phyloP scores from a whole-genome alignment of 2,797 vertebrate species.

The Spinibarbus caldwelli region DNA sequence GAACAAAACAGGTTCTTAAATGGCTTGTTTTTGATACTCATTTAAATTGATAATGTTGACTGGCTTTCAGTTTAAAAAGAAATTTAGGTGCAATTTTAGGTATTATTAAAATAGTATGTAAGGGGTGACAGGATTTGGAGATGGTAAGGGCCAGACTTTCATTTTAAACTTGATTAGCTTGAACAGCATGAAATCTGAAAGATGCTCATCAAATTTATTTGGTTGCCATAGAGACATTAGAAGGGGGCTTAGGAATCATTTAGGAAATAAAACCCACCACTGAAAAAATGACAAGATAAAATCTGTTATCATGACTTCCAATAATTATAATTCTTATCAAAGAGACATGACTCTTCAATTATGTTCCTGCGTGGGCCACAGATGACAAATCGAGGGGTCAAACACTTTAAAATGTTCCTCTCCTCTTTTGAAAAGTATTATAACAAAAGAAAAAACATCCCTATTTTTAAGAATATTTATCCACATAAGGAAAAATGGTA shows the following conservation, averaged over 20 bases:
- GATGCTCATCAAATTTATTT: constrained; percentile 53
- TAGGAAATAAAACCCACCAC: constrained; percentile 37
- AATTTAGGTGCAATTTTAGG: background rate
- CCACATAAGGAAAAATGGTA: background rate
- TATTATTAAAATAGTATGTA: background rate
- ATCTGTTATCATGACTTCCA: background rate
- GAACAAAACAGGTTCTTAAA: background rate
- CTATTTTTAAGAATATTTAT: background rate
- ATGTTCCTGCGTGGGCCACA: background rate
- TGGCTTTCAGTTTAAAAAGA: background rate
- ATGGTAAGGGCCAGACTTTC: constrained; percentile 9
- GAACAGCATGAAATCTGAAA: constrained; percentile 29
- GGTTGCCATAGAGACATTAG: constrained; percentile 50
- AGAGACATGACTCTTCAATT: background rate
- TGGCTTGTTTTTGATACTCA: background rate
- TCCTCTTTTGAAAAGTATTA: background rate
- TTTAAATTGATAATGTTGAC: background rate
- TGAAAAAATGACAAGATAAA: constrained; percentile 5
- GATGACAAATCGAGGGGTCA: background rate
- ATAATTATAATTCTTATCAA: background rate
- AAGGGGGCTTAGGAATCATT: constrained; percentile 33
- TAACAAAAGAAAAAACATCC: background rate
- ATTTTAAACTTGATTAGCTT: constrained; percentile 25
- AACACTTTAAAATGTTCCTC: background rate
- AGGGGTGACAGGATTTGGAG: background rate